These are phyloP conservation scores for Prosopocoilus inquinatus DNA, from an alignment of 2,888 invertebrate genomes.

Conservation along the genomic window DNA sequence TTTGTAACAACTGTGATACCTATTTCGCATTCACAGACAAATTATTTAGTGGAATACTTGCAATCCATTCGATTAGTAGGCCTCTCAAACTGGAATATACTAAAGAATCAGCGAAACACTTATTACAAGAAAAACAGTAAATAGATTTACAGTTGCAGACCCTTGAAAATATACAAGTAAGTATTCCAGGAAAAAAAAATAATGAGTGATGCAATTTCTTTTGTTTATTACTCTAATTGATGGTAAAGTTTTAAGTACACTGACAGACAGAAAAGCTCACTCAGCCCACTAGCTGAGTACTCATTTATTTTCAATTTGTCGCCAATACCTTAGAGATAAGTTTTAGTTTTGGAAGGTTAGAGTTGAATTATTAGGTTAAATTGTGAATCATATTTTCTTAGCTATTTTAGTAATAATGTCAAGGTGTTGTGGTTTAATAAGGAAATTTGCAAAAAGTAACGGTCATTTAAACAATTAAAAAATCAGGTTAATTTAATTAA, in stretches of 20 bases:
- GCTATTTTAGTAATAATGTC: too few species aligned
- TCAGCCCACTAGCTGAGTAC: too few species aligned
- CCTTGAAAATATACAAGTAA: conserved; percentile 1
- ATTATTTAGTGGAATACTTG: background rate
- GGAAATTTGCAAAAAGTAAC: too few species aligned
- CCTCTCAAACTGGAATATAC: conserved; percentile 4
- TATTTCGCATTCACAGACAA: background rate
- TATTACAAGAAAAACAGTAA: background rate
- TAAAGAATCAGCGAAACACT: background rate
- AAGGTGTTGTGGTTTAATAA: too few species aligned
- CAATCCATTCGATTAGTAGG: background rate
- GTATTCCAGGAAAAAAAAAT: background rate
- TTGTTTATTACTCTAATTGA: conserved; percentile 9
- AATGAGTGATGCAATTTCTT: background rate
- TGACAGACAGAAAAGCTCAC: conserved; percentile 5
- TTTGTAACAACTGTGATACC: conserved; percentile 4
- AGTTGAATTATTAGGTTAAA: too few species aligned
- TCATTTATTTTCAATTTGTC: too few species aligned
- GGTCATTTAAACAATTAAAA: too few species aligned
- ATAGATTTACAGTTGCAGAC: background rate
- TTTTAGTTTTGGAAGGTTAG: too few species aligned
- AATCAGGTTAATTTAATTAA: too few species aligned
- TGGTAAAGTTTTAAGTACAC: conserved; percentile 8
- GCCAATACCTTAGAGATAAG: too few species aligned
- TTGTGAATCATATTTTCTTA: too few species aligned